Percentiles rank a stretch among this genome's conserved stretches.
Conservation (phyloP, 2,113 vertebrate species). For the Mustela lutreola region DNA sequence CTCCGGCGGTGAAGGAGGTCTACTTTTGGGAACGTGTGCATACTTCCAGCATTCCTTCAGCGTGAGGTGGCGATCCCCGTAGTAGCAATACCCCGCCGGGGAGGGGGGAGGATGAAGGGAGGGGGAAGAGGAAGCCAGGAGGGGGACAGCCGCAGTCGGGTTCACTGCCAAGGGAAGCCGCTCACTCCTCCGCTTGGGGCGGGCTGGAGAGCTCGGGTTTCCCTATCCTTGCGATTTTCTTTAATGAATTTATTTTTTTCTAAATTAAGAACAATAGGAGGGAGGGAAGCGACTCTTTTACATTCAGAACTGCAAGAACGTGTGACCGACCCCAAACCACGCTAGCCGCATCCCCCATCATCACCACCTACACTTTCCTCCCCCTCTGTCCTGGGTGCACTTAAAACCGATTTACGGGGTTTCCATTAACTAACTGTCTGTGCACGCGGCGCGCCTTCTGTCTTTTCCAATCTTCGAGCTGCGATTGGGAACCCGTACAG, state of each 20-base stretch:
- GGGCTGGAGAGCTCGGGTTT: conserved; percentile 76
- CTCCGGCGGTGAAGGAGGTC: conserved; percentile 88
- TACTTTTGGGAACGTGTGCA: conserved; percentile 92
- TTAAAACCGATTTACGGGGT: conserved; percentile 80
- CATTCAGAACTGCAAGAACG: background rate
- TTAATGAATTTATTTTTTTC: conserved; percentile 59
- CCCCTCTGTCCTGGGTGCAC: conserved; percentile 72
- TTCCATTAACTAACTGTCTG: conserved; percentile 85
- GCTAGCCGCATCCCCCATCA: background rate
- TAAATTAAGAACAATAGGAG: conserved; percentile 61
- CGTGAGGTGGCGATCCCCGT: conserved; percentile 90
- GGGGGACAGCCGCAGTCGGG: conserved; percentile 64
- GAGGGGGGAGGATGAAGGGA: conserved; percentile 22
- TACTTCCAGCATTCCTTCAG: conserved; percentile 93
- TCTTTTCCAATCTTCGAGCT: conserved; percentile 26
- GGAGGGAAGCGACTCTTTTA: background rate
- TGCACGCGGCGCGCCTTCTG: conserved; percentile 72
- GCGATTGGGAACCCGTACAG: conserved; percentile 50
- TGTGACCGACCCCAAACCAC: background rate
- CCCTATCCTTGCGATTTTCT: conserved; percentile 61
- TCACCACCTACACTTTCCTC: conserved; percentile 41
- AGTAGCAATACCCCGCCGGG: conserved; percentile 79
- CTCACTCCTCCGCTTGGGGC: conserved; percentile 64
- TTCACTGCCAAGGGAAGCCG: conserved; percentile 77
- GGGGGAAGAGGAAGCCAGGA: conserved; percentile 36